Percentiles rank a stretch among this genome's conserved stretches.
phyloP scores from a whole-genome alignment of 2,113 vertebrate species.

The Brachyhypopomus gauderio region DNA sequence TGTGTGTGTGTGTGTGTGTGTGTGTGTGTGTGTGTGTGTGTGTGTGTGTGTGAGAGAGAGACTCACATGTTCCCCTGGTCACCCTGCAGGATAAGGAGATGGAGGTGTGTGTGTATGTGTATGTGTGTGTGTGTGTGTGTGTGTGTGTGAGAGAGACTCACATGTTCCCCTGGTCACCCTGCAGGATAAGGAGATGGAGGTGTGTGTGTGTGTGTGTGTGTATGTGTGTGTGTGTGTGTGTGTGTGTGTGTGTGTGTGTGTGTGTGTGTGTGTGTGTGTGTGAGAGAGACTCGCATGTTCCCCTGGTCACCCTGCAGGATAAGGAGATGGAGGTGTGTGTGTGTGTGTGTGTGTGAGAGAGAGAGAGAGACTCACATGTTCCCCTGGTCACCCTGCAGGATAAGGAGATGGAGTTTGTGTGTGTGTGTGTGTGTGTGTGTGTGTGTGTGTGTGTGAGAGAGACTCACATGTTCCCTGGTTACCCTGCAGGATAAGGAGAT shows the following conservation, averaged over 20 bases:
- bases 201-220: conserved; percentile 22
- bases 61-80: neutral
- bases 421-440: too few species aligned
- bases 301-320: conserved; percentile 69
- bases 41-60: too few species aligned
- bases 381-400: conserved; percentile 69
- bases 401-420: too few species aligned
- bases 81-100: conserved; percentile 84
- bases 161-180: neutral
- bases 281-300: conserved; percentile 3
- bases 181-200: neutral
- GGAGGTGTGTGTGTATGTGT: too few species aligned
- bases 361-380: conserved; percentile 5
- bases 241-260: too few species aligned
- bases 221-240: conserved; percentile 19
- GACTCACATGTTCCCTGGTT: neutral
- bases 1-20: conserved; percentile 19
- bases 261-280: too few species aligned
- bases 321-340: too few species aligned
- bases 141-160: too few species aligned
- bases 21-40: too few species aligned
- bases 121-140: too few species aligned
- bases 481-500: conserved; percentile 82
- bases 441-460: conserved; percentile 26
- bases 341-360: too few species aligned